Percentiles rank a stretch among this genome's conserved stretches.
These are phyloP conservation scores for Hipposideros armiger DNA, from an alignment of 2,113 vertebrate species.

Conservation along the genomic window DNA sequence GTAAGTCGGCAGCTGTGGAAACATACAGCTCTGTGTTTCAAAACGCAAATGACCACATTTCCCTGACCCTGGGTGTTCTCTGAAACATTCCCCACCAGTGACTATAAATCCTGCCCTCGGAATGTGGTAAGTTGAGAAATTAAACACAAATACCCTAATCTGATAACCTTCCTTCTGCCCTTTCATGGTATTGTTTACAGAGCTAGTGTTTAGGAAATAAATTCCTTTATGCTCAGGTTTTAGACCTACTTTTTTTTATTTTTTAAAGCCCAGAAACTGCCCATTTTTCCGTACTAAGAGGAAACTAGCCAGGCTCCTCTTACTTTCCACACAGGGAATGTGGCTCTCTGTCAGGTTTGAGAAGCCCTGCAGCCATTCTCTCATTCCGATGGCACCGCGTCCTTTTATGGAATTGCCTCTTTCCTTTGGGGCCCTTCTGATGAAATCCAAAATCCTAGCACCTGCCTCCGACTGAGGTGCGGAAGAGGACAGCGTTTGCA, in stretches of 20 bases:
- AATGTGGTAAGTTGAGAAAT: conserved; percentile 16
- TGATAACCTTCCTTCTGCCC: background rate
- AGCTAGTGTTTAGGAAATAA: background rate
- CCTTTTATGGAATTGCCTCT: background rate
- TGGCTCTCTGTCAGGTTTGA: background rate
- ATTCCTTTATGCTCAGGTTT: conserved; percentile 26
- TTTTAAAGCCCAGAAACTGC: background rate
- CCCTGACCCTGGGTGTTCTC: background rate
- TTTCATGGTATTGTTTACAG: background rate
- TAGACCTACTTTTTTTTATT: background rate
- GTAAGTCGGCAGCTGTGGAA: conserved; percentile 47
- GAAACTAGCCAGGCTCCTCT: background rate
- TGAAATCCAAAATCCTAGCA: background rate
- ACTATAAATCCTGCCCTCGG: background rate
- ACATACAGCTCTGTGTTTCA: background rate
- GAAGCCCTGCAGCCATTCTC: rapidly evolving
- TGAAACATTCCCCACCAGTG: background rate
- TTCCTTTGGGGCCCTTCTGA: background rate
- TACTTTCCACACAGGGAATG: background rate
- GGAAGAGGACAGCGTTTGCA: too few relatives aligned
- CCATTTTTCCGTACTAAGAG: background rate
- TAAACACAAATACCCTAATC: background rate
- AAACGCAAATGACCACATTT: background rate
- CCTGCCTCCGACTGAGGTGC: background rate
- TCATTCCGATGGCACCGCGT: background rate